Base-by-base conservation (phyloP, 1,140 invertebrate genomes). In the Phymorhynchus buccinoides region DNA sequence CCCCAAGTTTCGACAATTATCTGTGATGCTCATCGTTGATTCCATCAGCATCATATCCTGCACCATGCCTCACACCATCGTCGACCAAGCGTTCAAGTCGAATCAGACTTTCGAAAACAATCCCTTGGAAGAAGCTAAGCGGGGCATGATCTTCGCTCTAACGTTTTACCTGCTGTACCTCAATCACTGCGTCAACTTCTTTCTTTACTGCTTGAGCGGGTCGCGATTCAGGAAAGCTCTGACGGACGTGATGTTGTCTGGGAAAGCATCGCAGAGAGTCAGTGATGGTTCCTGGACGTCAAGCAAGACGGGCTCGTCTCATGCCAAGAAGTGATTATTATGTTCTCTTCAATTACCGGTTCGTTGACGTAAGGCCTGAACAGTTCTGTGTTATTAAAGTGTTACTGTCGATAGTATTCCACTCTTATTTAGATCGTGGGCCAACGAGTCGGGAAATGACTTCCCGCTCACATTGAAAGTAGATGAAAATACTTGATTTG, bases 161-260 rank as follows among this genome's bases (percentile, higher is more conserved):
- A 78, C 84, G 9, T 90, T 91, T 73, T 90, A 90, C 73, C 79
- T 91, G 7, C 84, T 90, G 1, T 90, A 91, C 52, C 84, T 90
- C 7, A 91, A 91, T 83, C 85, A 89, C 48, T 91, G 90, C 81
- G 83, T 86, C 0, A 90, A 88, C 66, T 90, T 91, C 48, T 90
- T 87, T 73, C 87, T 91, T 22, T 91, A 91, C 71, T 90, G 90
- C 68, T 37, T 90, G 18, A 91, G 89, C 62, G 90, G 90, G 4
- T 83, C 85, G 6, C 81, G 89, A 4, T 91, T 91, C 75, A 73
- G 90, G 12, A 32, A 85, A 42, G 89, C 88, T 2, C 71, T 91
- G 41, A 73, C 73, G 27, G 48, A 56, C 4, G 56, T 62, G 4
- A 22, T 62, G 56, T 62, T n/a, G n/a, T n/a, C n/a, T n/a, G n/a